Evolutionary conservation across 2,888 invertebrate genomes (phyloP).

Genomic region (Dynastes grantii): DNA sequence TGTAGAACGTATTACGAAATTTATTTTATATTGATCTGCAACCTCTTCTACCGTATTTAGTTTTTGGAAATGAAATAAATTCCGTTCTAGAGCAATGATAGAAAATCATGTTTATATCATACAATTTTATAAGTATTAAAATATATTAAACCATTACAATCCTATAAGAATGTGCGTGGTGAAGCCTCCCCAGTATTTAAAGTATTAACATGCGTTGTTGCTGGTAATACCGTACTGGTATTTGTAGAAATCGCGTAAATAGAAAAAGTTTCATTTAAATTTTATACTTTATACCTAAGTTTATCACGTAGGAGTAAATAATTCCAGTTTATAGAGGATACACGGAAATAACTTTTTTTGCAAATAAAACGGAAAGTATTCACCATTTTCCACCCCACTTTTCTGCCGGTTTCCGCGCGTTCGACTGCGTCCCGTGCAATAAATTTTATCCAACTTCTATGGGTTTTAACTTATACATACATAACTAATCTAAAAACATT

Average conservation of each 20-base stretch:
- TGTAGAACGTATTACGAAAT: too few species aligned
- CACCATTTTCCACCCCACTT: slow-evolving; percentile 4
- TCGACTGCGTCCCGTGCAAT: slow-evolving; percentile 12
- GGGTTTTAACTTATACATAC: slow-evolving; percentile 41
- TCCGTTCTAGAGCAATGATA: too few species aligned
- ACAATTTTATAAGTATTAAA: too few species aligned
- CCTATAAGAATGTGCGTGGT: too few species aligned
- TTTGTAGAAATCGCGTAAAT: neutral
- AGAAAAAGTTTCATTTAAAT: slow-evolving; percentile 26
- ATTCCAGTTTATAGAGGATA: slow-evolving; percentile 31
- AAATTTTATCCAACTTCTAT: slow-evolving; percentile 43
- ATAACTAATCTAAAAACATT: slow-evolving; percentile 42
- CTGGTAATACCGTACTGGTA: too few species aligned
- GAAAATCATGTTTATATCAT: too few species aligned
- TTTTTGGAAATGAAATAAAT: too few species aligned
- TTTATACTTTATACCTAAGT: slow-evolving; percentile 23
- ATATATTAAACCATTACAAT: too few species aligned
- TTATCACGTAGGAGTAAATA: slow-evolving; percentile 34
- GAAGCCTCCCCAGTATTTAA: too few species aligned
- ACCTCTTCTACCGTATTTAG: too few species aligned
- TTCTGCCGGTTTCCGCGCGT: slow-evolving; percentile 21
- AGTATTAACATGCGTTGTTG: too few species aligned
- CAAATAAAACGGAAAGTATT: slow-evolving; percentile 45
- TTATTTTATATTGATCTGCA: too few species aligned
- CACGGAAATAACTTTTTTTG: slow-evolving; percentile 42